Conservation (phyloP, 2,113 vertebrate genomes). For the Xiphophorus maculatus region DNA sequence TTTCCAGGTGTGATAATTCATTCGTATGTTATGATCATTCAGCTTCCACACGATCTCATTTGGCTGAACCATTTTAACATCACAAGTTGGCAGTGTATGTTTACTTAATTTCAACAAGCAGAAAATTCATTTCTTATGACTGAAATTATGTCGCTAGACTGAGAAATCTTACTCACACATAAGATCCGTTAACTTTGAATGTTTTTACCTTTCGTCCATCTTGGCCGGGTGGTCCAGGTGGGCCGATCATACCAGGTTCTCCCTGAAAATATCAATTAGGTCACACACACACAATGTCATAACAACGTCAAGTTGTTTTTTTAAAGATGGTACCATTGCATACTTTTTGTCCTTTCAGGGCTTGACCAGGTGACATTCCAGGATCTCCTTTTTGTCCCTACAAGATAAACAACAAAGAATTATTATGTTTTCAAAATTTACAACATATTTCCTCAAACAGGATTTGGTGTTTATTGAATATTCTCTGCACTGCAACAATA, state of each 20-base stretch:
- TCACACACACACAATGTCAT: not conserved
- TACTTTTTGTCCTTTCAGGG: slow-evolving; percentile 89
- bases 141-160: not conserved
- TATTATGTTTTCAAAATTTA: not conserved
- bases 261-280: slow-evolving; percentile 77
- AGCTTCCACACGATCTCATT: slow-evolving; percentile 55
- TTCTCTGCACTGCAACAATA: not conserved
- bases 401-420: slow-evolving; percentile 61
- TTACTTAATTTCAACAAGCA: slow-evolving; percentile 18
- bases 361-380: slow-evolving; percentile 89
- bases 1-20: slow-evolving; percentile 48
- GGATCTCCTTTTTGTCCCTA: slow-evolving; percentile 95
- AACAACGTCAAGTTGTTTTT: not conserved
- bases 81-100: slow-evolving; percentile 12
- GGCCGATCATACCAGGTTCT: slow-evolving; percentile 82
- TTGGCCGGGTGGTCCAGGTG: slow-evolving; percentile 85
- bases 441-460: not conserved
- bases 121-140: not conserved
- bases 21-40: slow-evolving; percentile 19
- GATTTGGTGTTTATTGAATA: not conserved
- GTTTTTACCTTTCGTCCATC: slow-evolving; percentile 87
- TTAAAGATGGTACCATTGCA: slow-evolving; percentile 25
- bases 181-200: not conserved
- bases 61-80: slow-evolving; percentile 37
- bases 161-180: not conserved